Base-by-base conservation (phyloP, 2,113 vertebrate genomes). In the Rallus limicola region DNA sequence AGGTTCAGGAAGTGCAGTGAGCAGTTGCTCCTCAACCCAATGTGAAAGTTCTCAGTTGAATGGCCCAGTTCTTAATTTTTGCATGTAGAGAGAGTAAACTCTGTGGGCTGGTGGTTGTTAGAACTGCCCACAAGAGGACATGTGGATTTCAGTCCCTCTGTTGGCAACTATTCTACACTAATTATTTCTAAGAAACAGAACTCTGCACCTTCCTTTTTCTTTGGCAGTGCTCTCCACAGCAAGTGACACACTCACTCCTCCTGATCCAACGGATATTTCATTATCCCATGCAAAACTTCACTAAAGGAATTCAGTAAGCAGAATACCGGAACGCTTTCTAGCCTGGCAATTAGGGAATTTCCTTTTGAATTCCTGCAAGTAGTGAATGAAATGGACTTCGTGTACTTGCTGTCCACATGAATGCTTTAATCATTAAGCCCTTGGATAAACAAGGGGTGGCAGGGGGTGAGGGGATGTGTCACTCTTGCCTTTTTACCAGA, bases 381-480 rank as follows among this genome's bases (percentile, higher is more conserved):
- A 64, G 77, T 82, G 78, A 92, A 82, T 50, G 53, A 72, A 82
- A 70, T 55, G 50, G 59, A 95, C 84, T 91, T 93, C 50, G 55
- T 89, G 74, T 67, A 76, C 40, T 52, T 76, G 69, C 28, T 63
- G 23, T 52, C 68, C 3, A 1, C 75, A 80, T 62, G 77, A 95
- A 72, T 36, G n/a, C 36, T 82, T 59, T 85, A 87, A 95, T 90
- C 67, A 85, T 94, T 82, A 91, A 93, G 65, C 50, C 16, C 7
- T 36, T 82, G 40, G 62, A 90, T 36, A 93, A 93, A 93, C 46
- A 85, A 68, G 33, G 33, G 62, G 21, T 72, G 10, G 21, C 72
- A 8, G 48, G 48, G 48, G 48, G 21, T 48, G 44, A 17, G 26
- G 38, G 33, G 78, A 91, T 18, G 64, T 56, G 76, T 31, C 36